phyloP scores from a whole-genome alignment of 1,140 invertebrate genomes.

The Caenorhabditis tropicalis region DNA sequence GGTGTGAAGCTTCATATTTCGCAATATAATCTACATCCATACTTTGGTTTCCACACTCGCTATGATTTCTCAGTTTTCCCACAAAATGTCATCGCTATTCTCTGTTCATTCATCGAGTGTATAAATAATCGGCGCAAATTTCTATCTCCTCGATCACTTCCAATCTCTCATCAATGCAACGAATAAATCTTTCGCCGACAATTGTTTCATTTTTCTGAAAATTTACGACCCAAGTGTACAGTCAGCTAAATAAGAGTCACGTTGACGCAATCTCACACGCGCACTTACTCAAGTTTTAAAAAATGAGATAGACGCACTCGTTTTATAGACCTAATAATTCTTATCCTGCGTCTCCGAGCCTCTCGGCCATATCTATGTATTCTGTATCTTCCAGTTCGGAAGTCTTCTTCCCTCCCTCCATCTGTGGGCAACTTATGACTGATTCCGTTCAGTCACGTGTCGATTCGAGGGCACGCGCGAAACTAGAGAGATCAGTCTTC shows the following conservation, averaged over 20 bases:
- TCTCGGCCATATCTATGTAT: slow-evolving; percentile 13
- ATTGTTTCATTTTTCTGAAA: slow-evolving; percentile 1
- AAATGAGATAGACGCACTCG: background rate
- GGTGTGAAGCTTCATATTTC: too few species aligned
- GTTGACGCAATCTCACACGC: slow-evolving; percentile 27
- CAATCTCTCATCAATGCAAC: background rate
- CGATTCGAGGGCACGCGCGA: background rate
- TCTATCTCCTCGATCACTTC: background rate
- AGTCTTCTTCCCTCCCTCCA: background rate
- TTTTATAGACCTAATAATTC: slow-evolving; percentile 28
- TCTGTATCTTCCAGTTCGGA: slow-evolving; percentile 34
- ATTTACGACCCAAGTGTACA: background rate
- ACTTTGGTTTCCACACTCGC: too few species aligned
- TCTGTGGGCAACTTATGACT: slow-evolving; percentile 7
- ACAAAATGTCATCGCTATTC: background rate
- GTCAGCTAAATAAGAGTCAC: background rate
- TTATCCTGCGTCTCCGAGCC: slow-evolving; percentile 6
- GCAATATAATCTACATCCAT: too few species aligned
- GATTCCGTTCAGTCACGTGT: slow-evolving; percentile 14
- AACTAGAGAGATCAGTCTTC: slow-evolving; percentile 7
- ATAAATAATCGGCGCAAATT: background rate
- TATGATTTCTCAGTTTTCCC: background rate
- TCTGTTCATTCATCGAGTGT: background rate
- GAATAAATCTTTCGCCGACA: background rate
- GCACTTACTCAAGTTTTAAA: background rate